phyloP scores from a whole-genome alignment of 1,140 invertebrate species.

The Arion vulgaris region DNA sequence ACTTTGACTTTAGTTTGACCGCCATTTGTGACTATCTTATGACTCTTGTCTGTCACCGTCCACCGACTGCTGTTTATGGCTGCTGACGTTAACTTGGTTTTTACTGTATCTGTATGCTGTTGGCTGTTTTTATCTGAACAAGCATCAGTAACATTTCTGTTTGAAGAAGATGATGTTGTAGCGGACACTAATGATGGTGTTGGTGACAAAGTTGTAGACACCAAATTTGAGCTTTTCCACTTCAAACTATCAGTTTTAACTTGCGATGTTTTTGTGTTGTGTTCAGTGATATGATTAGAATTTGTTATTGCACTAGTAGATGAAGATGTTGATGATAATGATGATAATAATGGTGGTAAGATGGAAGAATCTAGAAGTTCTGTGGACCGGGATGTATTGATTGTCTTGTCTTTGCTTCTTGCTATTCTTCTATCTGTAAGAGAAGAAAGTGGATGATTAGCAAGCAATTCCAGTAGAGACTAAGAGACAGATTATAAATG shows the following conservation, averaged over 20 bases:
- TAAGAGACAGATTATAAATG: too few relatives aligned
- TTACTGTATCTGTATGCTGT: not conserved
- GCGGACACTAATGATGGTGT: not conserved
- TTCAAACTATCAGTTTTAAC: not conserved
- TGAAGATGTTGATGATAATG: not conserved
- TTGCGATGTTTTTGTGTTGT: not conserved
- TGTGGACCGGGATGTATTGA: slow-evolving; percentile 26
- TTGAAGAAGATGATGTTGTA: not conserved
- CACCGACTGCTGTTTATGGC: slow-evolving; percentile 3
- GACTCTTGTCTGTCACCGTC: not conserved
- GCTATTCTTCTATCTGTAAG: not conserved
- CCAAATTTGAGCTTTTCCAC: not conserved
- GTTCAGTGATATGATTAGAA: not conserved
- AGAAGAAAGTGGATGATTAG: too few relatives aligned
- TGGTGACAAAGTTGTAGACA: not conserved
- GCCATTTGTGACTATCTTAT: not conserved
- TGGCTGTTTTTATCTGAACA: not conserved
- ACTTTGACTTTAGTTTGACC: not conserved
- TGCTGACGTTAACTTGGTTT: not conserved
- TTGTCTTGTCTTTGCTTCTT: slow-evolving; percentile 1
- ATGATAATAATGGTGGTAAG: not conserved
- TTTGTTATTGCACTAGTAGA: not conserved
- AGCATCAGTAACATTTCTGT: not conserved
- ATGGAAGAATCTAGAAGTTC: slow-evolving; percentile 19
- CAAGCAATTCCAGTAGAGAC: too few relatives aligned